Evolutionary conservation across 92 coral and sea anemone species (phyloP).

Genomic region (Parazoanthus darwini): DNA sequence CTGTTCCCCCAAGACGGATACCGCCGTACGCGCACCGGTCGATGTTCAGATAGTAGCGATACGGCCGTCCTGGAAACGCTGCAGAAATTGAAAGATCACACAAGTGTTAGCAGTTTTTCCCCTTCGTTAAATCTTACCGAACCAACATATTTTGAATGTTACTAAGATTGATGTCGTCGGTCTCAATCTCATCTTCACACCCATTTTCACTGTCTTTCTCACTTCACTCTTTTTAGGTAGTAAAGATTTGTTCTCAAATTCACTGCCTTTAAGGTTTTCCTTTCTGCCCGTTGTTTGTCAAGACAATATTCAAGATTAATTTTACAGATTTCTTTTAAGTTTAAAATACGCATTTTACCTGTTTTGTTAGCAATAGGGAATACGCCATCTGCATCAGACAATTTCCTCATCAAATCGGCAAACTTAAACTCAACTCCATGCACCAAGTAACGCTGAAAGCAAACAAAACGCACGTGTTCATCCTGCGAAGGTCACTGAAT

Average conservation of each 20-base stretch:
- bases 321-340: background rate
- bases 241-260: too few relatives aligned
- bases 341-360: conserved; percentile 43
- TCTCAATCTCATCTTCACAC: too few relatives aligned
- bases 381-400: conserved; percentile 43
- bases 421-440: conserved; percentile 61
- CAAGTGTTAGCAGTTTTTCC: background rate
- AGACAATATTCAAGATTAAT: background rate
- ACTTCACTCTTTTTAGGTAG: too few relatives aligned
- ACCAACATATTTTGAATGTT: background rate
- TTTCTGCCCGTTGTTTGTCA: background rate
- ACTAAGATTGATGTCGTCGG: too few relatives aligned
- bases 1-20: conserved; percentile 23
- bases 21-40: conserved; percentile 83
- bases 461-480: background rate
- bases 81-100: background rate
- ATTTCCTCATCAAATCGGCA: conserved; percentile 54
- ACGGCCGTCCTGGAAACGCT: conserved; percentile 49
- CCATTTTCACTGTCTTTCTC: too few relatives aligned
- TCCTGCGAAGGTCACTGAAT: too few relatives aligned
- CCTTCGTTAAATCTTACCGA: background rate
- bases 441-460: conserved; percentile 47
- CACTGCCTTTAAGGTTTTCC: too few relatives aligned
- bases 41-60: conserved; percentile 76
- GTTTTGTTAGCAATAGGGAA: conserved; percentile 41